Conservation (phyloP, 2,113 vertebrate species). For the Phaetusa simplex region DNA sequence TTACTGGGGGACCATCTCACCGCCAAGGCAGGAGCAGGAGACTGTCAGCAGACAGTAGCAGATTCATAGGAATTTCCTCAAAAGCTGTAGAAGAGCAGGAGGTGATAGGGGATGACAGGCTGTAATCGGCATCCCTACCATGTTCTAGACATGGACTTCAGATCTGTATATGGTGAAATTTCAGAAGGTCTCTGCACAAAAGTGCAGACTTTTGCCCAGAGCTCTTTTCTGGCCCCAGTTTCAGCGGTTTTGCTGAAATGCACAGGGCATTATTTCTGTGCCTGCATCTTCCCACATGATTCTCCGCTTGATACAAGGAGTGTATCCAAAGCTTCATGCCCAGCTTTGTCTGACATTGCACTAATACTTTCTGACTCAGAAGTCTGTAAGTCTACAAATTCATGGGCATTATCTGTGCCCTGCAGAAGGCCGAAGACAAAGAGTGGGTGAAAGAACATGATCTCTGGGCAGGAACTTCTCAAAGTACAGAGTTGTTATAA, state of each 20-base stretch:
- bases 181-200: not conserved
- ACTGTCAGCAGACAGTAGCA: not conserved
- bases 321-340: not conserved
- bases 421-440: constrained; percentile 1
- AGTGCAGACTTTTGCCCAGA: not conserved
- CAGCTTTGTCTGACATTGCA: not conserved
- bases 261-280: not conserved
- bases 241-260: not conserved
- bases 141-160: not conserved
- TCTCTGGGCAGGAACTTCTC: not conserved
- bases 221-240: not conserved
- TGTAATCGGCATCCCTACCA: not conserved
- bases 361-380: not conserved
- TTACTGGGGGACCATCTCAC: not conserved
- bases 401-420: not conserved
- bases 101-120: not conserved
- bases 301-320: not conserved
- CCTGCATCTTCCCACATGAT: not conserved
- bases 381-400: not conserved
- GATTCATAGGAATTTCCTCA: not conserved
- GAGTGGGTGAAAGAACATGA: not conserved
- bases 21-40: not conserved
- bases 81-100: not conserved
- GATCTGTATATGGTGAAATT: accelerated
- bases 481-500: not conserved